Evolutionary conservation across 1,140 invertebrate genomes (phyloP).

Genomic region (Metaphire vulgaris): DNA sequence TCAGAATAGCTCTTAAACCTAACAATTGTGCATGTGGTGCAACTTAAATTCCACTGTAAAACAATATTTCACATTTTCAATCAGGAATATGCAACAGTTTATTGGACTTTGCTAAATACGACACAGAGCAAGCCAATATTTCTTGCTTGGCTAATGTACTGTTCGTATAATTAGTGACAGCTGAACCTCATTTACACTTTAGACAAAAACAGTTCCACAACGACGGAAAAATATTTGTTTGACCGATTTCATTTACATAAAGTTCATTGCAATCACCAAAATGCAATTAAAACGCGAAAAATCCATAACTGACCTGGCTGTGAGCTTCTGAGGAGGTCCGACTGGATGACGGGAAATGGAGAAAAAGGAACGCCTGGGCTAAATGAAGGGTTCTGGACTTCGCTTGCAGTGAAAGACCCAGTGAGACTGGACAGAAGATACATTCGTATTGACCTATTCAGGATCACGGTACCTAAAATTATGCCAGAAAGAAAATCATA

Average conservation of each 20-base stretch:
- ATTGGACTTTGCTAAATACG: background rate
- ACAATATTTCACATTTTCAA: background rate
- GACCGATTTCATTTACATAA: background rate
- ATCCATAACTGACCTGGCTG: conserved; percentile 66
- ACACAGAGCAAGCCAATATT: background rate
- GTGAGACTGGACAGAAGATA: conserved; percentile 68
- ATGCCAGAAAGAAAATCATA: too few relatives aligned
- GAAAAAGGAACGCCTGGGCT: conserved; percentile 36
- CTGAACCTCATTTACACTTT: background rate
- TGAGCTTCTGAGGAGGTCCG: conserved; percentile 64
- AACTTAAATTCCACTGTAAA: background rate
- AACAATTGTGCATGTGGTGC: background rate
- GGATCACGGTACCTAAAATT: background rate
- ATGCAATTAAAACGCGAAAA: background rate
- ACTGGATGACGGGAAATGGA: conserved; percentile 77
- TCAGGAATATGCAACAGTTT: background rate
- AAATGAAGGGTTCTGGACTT: conserved; percentile 62
- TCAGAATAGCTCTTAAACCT: background rate
- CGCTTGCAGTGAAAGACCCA: conserved; percentile 67
- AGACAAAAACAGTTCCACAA: background rate
- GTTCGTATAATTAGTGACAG: background rate
- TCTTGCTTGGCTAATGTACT: background rate
- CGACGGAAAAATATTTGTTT: too few relatives aligned
- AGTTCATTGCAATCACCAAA: background rate
- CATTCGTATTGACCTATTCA: background rate